Conservation (phyloP, 2,797 vertebrate genomes). For the Neomorphus geoffroyi region DNA sequence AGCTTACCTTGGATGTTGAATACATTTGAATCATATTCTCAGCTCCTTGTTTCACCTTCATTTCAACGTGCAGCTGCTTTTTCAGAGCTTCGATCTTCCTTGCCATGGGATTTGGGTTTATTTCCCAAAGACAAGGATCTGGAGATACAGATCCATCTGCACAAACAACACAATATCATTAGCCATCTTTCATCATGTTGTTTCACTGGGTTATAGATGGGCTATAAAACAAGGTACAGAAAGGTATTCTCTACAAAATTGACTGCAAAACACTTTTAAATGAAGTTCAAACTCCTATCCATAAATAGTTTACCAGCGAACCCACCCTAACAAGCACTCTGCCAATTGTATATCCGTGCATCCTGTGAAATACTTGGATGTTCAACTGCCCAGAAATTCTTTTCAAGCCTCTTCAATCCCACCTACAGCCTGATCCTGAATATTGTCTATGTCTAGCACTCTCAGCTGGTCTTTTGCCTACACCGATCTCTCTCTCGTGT, state of each 20-base stretch:
- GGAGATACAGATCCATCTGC: constrained; percentile 73
- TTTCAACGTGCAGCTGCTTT: constrained; percentile 92
- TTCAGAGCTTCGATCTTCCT: constrained; percentile 83
- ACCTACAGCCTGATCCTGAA: neutral
- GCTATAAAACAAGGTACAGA: neutral
- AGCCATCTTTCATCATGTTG: neutral
- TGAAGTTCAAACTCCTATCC: neutral
- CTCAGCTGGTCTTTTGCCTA: neutral
- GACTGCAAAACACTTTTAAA: neutral
- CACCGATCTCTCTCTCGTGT: neutral
- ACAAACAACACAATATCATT: neutral
- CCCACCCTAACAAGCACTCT: neutral
- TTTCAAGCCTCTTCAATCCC: neutral
- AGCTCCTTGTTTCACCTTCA: constrained; percentile 94
- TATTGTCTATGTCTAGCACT: neutral
- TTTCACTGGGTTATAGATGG: neutral
- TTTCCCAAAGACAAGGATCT: constrained; percentile 80
- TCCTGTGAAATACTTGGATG: neutral
- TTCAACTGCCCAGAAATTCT: neutral
- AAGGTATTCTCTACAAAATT: neutral
- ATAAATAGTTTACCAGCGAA: neutral
- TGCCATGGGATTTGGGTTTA: constrained; percentile 76
- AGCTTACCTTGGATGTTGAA: constrained; percentile 85
- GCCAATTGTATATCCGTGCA: neutral
- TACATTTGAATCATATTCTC: constrained; percentile 95